A percentile compares a stretch with the other conserved stretches of the same genome.
Conservation (phyloP, 2,797 vertebrate species). For the Acropternis orthonyx region DNA sequence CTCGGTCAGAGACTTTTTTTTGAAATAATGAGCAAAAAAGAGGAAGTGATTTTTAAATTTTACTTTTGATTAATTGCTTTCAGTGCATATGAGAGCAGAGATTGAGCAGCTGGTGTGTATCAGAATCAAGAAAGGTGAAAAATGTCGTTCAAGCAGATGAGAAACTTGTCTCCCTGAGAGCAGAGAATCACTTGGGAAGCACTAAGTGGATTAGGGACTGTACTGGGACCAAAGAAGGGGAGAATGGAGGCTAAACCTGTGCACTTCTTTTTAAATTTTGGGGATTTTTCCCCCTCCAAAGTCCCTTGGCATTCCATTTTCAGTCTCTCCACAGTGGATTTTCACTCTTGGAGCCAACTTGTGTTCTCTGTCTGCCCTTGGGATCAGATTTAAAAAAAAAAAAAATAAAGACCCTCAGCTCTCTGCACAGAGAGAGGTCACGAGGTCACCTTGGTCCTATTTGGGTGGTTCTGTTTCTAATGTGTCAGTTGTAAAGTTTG, state of each 20-base stretch:
- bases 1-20: conserved; percentile 25
- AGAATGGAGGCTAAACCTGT: neutral
- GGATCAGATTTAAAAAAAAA: neutral
- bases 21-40: conserved; percentile 39
- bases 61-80: conserved; percentile 57
- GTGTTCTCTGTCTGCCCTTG: neutral
- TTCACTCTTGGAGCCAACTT: neutral
- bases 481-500: neutral
- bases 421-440: neutral
- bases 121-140: conserved; percentile 26
- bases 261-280: neutral
- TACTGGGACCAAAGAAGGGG: neutral
- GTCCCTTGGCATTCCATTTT: neutral
- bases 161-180: neutral
- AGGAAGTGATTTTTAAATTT: conserved; percentile 28
- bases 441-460: rapidly evolving
- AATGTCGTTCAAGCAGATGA: neutral
- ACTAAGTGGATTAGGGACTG: neutral
- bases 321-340: neutral
- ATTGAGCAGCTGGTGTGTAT: neutral
- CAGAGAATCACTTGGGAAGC: neutral
- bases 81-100: neutral
- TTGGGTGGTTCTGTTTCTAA: neutral
- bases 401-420: neutral
- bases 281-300: neutral